Conservation (phyloP, 2,888 invertebrate genomes). For the Sphaerophoria taeniata region DNA sequence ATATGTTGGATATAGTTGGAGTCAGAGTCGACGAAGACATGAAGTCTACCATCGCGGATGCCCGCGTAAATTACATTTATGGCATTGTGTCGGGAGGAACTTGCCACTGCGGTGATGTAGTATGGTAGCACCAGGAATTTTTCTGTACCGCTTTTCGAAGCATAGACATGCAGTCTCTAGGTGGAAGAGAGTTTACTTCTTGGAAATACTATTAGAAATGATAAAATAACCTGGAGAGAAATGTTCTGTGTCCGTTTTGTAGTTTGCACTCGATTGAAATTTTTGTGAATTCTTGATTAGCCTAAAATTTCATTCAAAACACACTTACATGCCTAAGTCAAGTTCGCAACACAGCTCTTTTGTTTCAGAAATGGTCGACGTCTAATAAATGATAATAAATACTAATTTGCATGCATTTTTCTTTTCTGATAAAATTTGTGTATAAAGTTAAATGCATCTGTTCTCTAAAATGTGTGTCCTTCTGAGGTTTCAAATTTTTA, state of each 20-base stretch:
- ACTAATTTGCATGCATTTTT: too few relatives aligned
- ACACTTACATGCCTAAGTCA: too few relatives aligned
- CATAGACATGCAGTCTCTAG: slow-evolving; percentile 73
- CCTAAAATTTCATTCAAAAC: too few relatives aligned
- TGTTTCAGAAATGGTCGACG: too few relatives aligned
- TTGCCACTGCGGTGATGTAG: slow-evolving; percentile 58
- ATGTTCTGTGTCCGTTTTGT: neutral
- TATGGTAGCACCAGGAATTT: slow-evolving; percentile 67
- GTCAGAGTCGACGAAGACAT: slow-evolving; percentile 61
- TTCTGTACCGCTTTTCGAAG: slow-evolving; percentile 28
- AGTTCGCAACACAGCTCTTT: too few relatives aligned
- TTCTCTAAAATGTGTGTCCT: too few relatives aligned
- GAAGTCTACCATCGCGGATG: slow-evolving; percentile 75
- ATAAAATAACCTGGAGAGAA: neutral
- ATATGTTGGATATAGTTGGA: too few relatives aligned
- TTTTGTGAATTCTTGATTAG: too few relatives aligned
- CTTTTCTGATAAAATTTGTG: too few relatives aligned
- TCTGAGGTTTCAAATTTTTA: too few relatives aligned
- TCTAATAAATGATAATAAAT: too few relatives aligned
- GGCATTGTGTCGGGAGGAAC: slow-evolving; percentile 74
- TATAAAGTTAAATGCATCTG: too few relatives aligned
- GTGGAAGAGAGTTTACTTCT: slow-evolving; percentile 62
- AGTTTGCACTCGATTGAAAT: neutral
- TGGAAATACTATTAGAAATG: neutral
- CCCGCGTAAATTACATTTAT: slow-evolving; percentile 75